Evolutionary conservation across 2,797 vertebrate species (phyloP).

Genomic region (Tauraco hartlaubi): DNA sequence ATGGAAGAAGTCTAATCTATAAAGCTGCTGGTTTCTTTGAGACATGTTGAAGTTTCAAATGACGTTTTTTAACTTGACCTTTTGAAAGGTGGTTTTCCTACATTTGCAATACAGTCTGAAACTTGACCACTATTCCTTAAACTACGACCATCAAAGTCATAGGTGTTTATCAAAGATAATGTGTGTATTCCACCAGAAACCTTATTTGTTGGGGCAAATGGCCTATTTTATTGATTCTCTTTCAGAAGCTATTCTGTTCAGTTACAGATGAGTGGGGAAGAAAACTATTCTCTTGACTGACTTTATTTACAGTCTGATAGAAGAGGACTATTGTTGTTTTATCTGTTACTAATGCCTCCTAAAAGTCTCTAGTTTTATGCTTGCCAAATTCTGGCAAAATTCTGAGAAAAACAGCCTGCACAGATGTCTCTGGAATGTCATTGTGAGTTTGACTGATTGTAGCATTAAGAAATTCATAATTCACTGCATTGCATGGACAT

Average conservation of each 20-base stretch:
- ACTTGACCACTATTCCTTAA: background rate
- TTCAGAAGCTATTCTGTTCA: conserved; percentile 33
- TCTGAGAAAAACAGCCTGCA: background rate
- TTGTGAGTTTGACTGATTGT: background rate
- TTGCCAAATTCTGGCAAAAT: background rate
- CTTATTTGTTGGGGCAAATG: conserved; percentile 55
- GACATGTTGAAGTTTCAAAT: background rate
- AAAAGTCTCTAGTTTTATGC: background rate
- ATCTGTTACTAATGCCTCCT: background rate
- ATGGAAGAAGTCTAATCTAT: background rate
- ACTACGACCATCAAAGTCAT: background rate
- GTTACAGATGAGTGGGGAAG: conserved; percentile 42
- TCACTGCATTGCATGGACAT: background rate
- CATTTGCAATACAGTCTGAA: background rate
- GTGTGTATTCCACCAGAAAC: background rate
- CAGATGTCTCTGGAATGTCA: background rate
- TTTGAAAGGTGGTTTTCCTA: background rate
- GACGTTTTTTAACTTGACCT: background rate
- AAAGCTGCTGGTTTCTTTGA: background rate
- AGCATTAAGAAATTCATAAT: background rate
- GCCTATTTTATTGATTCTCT: conserved; percentile 41
- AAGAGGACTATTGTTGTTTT: background rate
- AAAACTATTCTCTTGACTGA: conserved; percentile 30
- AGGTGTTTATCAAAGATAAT: conserved; percentile 18
- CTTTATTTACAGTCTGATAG: conserved; percentile 48